phyloP scores from a whole-genome alignment of 1,140 invertebrate species.

The Camponotus pennsylvanicus region DNA sequence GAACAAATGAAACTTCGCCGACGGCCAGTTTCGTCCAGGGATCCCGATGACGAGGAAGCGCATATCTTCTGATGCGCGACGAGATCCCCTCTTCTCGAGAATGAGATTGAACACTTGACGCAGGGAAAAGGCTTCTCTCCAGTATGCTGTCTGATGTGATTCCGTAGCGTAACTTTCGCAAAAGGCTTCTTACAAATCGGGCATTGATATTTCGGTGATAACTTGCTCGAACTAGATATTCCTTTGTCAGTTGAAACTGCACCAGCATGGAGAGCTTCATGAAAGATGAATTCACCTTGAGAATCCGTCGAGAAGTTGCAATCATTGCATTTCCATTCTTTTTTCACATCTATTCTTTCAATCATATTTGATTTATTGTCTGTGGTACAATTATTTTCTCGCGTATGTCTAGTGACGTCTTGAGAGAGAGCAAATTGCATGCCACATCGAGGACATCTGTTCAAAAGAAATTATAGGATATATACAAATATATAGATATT shows the following conservation, averaged over 20 bases:
- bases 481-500: not conserved
- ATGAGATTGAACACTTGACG: conserved; percentile 87
- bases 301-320: conserved; percentile 85
- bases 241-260: conserved; percentile 80
- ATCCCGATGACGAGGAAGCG: conserved; percentile 30
- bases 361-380: not conserved
- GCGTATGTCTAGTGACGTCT: conserved; percentile 90
- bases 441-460: conserved; percentile 90
- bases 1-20: conserved; percentile 86
- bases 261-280: conserved; percentile 88
- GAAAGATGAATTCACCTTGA: conserved; percentile 89
- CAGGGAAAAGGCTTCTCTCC: conserved; percentile 93
- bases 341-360: not conserved
- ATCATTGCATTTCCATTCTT: conserved; percentile 81
- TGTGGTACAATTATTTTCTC: conserved; percentile 73
- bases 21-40: conserved; percentile 59
- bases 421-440: conserved; percentile 90
- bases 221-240: conserved; percentile 77
- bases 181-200: conserved; percentile 90
- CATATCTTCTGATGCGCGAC: conserved; percentile 78
- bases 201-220: conserved; percentile 87
- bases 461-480: conserved; percentile 66
- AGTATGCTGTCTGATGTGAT: conserved; percentile 91
- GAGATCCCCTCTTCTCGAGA: conserved; percentile 89
- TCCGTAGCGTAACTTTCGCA: conserved; percentile 89